phyloP scores from a whole-genome alignment of 2,113 vertebrate genomes.

The Myotis brandtii region DNA sequence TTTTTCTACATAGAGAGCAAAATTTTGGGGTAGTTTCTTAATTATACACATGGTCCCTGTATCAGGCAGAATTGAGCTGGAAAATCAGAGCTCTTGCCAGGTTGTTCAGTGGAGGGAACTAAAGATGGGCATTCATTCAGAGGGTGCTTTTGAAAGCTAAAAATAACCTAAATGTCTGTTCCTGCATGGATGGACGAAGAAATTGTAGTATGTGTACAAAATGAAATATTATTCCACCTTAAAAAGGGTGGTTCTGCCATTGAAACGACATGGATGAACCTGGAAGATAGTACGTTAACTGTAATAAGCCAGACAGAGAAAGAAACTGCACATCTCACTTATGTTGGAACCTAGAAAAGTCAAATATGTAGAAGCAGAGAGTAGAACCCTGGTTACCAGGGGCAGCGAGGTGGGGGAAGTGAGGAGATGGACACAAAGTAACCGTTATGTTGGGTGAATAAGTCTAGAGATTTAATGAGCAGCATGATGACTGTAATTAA shows the following conservation, averaged over 20 bases:
- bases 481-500: background rate
- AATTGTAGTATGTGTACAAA: background rate
- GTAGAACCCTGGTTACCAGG: background rate
- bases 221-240: background rate
- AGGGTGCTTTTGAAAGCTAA: constrained; percentile 15
- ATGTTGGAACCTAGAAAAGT: background rate
- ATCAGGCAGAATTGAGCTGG: background rate
- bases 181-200: background rate
- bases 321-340: background rate
- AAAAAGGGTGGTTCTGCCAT: background rate
- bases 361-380: background rate
- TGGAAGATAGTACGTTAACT: background rate
- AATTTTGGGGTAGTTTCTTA: background rate
- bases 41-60: background rate
- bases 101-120: background rate
- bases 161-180: background rate
- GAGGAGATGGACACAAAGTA: background rate
- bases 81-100: background rate
- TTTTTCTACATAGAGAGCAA: background rate
- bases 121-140: background rate
- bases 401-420: too few relatives aligned
- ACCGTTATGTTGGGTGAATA: background rate
- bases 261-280: background rate
- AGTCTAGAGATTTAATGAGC: background rate
- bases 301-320: background rate